Evolutionary conservation across 2,888 invertebrate genomes (phyloP).

Genomic region (Trichopria drosophilae): DNA sequence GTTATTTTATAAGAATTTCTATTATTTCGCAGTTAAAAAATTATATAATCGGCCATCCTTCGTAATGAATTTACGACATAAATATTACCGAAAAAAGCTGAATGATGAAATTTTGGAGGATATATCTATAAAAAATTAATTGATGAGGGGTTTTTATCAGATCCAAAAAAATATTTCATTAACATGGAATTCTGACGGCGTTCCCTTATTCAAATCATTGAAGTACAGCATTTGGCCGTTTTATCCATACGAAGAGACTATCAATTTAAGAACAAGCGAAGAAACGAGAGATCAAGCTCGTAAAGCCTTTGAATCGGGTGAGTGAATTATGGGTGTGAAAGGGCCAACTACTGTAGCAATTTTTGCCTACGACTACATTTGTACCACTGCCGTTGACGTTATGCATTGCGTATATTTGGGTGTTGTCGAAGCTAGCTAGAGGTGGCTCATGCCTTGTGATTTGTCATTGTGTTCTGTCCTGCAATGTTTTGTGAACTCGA

Average conservation of each 20-base stretch:
- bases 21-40: too few relatives aligned
- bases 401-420: constrained; percentile 35
- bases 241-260: constrained; percentile 15
- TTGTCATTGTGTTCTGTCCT: too few relatives aligned
- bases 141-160: constrained; percentile 18
- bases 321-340: constrained; percentile 22
- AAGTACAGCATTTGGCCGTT: constrained; percentile 35
- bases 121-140: constrained; percentile 3
- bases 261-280: constrained; percentile 13
- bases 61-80: too few relatives aligned
- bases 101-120: too few relatives aligned
- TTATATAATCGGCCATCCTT: too few relatives aligned
- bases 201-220: constrained; percentile 34
- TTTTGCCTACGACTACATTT: constrained; percentile 26
- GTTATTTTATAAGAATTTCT: too few relatives aligned
- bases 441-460: too few relatives aligned
- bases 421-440: too few relatives aligned
- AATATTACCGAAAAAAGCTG: too few relatives aligned
- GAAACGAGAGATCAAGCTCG: constrained; percentile 9
- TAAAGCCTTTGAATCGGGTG: not conserved
- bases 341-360: constrained; percentile 22
- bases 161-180: constrained; percentile 31
- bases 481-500: too few relatives aligned
- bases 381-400: constrained; percentile 27
- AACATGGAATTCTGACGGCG: constrained; percentile 37